Base-by-base conservation (phyloP, 2,113 vertebrate species). In the Archocentrus centrarchus region DNA sequence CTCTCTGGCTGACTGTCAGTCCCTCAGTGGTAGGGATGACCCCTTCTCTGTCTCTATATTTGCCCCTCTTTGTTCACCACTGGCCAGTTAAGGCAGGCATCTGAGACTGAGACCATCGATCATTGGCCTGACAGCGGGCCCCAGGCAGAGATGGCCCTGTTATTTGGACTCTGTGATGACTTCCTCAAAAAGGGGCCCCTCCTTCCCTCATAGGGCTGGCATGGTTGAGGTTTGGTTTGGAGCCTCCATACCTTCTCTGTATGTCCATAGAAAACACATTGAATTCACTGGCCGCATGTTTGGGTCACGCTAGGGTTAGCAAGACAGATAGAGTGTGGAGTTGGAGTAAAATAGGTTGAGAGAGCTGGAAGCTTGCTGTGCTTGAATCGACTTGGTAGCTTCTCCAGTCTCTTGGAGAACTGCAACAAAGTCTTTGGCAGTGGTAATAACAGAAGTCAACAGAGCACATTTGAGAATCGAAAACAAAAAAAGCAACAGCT, bases 141-240 rank as follows among this genome's bases (percentile, higher is more conserved):
- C 93, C 93, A 92, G 92, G 91, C 93, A 80, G 91, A 89, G 90
- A 90, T 89, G 84, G 92, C 93, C 90, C 93, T 95, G 94, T 94
- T 93, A 94, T 95, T 95, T 94, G 93, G 93, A 87, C 84, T 93
- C 91, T 92, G 86, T 89, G 93, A 94, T 92, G 92, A 94, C 92
- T 94, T 94, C 92, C 94, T 94, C 83, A 92, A 93, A 92, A 87
- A 88, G 85, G 86, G 89, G 87, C 89, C 92, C 89, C 90, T 92
- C 91, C 88, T 93, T 94, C 82, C 90, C 90, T 88, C 89, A 81
- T 55, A 80, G 86, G 86, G 89, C 90, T 94, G 93, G 93, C 94
- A 95, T 92, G 87, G 89, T 86, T 90, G 90, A 93, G 92, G 93
- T 93, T 94, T 94, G 91, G 91, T 95, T 95, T 94, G 93, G 93